Evolutionary conservation across 2,113 vertebrate species (phyloP).

Genomic region (Myrmecobius fasciatus): DNA sequence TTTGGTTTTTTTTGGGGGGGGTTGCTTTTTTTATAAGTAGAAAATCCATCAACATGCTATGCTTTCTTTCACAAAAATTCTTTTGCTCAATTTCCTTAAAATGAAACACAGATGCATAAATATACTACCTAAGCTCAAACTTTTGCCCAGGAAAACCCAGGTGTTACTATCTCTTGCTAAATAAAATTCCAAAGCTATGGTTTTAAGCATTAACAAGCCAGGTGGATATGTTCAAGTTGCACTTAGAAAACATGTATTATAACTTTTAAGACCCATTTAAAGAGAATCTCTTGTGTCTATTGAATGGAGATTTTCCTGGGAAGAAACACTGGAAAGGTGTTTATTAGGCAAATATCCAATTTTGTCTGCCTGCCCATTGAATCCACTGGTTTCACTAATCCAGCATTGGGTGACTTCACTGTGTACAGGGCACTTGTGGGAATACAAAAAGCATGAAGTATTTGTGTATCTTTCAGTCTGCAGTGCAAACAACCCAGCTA

Average conservation of each 20-base stretch:
- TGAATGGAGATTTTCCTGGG: constrained; percentile 71
- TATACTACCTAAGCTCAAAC: constrained; percentile 70
- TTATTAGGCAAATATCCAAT: constrained; percentile 89
- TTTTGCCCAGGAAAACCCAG: constrained; percentile 73
- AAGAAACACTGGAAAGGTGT: constrained; percentile 78
- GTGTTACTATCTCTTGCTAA: constrained; percentile 73
- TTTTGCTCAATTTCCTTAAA: constrained; percentile 70
- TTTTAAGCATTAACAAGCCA: constrained; percentile 81
- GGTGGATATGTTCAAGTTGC: constrained; percentile 77
- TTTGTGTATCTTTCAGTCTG: constrained; percentile 92
- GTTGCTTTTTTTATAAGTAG: constrained; percentile 78
- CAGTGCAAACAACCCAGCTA: constrained; percentile 92
- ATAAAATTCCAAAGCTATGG: constrained; percentile 68
- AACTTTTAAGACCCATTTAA: constrained; percentile 74
- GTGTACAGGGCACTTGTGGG: constrained; percentile 90
- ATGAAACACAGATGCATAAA: constrained; percentile 67
- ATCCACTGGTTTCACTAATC: constrained; percentile 82
- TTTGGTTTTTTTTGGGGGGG: too few species aligned
- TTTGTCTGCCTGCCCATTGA: constrained; percentile 80
- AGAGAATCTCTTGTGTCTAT: constrained; percentile 64
- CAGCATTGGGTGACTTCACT: constrained; percentile 86
- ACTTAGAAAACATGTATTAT: constrained; percentile 72
- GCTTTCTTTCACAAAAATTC: constrained; percentile 61
- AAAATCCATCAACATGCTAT: constrained; percentile 45
- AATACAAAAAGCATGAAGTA: constrained; percentile 93